phyloP scores from a whole-genome alignment of 1,140 invertebrate genomes.

The Propsilocerus akamusi region DNA sequence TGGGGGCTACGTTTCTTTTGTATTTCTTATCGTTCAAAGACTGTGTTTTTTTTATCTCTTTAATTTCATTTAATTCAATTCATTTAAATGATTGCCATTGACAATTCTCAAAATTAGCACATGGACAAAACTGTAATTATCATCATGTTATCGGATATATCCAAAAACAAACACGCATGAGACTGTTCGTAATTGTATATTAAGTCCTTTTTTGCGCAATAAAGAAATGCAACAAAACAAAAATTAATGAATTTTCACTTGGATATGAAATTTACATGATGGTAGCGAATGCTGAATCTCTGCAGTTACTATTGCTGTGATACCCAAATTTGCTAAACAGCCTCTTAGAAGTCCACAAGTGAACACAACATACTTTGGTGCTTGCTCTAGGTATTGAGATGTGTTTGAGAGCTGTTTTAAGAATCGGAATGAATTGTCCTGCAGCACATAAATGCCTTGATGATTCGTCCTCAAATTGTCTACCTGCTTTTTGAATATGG shows the following conservation, averaged over 20 bases:
- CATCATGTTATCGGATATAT: too few species aligned
- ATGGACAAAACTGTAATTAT: too few species aligned
- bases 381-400: conserved; percentile 80
- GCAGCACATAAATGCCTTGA: conserved; percentile 94
- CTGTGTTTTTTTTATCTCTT: too few species aligned
- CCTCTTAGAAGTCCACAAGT: conserved; percentile 92
- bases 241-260: conserved; percentile 35
- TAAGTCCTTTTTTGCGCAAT: too few species aligned
- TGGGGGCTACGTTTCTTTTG: too few species aligned
- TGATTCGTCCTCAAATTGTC: conserved; percentile 98
- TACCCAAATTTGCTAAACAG: conserved; percentile 83
- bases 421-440: conserved; percentile 89
- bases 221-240: not conserved
- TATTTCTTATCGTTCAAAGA: too few species aligned
- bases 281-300: conserved; percentile 77
- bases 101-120: too few species aligned
- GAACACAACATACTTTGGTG: conserved; percentile 84
- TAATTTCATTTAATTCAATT: too few species aligned
- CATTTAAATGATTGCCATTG: too few species aligned
- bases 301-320: conserved; percentile 84
- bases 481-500: conserved; percentile 93
- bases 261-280: conserved; percentile 87
- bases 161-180: too few species aligned
- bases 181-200: too few species aligned
- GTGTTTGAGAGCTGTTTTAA: conserved; percentile 71